These are phyloP conservation scores for Limosa lapponica DNA, from an alignment of 2,797 vertebrate species.

Conservation along the genomic window DNA sequence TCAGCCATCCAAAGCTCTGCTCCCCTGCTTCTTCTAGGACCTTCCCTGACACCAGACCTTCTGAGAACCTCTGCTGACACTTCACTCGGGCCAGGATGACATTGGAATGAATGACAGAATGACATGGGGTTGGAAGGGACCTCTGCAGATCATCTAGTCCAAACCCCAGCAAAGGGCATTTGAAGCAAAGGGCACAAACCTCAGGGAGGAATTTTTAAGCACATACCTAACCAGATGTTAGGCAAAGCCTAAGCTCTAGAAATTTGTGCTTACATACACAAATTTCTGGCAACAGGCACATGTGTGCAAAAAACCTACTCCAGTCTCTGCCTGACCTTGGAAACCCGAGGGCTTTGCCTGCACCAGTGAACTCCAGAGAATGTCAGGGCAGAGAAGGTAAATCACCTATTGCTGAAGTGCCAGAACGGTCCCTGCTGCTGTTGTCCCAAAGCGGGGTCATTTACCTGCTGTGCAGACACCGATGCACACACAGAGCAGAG, in stretches of 20 bases:
- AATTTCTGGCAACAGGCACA: neutral
- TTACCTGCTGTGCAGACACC: too few relatives aligned
- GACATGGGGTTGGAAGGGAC: too few relatives aligned
- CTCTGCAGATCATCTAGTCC: too few relatives aligned
- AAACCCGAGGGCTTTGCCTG: neutral
- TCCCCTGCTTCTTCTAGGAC: neutral
- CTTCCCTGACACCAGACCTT: neutral
- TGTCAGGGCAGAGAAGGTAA: neutral
- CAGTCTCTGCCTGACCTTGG: neutral
- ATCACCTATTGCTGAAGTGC: neutral
- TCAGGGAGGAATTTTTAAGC: neutral
- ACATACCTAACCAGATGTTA: neutral
- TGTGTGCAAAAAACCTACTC: neutral
- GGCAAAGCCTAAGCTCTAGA: neutral
- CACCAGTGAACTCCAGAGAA: neutral
- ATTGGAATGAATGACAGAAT: too few relatives aligned
- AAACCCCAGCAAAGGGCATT: neutral
- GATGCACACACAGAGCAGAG: too few relatives aligned
- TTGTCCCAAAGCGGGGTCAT: too few relatives aligned
- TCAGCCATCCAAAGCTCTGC: neutral
- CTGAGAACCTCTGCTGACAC: neutral
- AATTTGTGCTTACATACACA: neutral
- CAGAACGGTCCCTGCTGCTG: neutral
- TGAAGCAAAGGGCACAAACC: neutral
- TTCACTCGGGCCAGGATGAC: neutral